These are phyloP conservation scores for Polymixis flavicincta DNA, from an alignment of 2,888 invertebrate species.

Conservation along the genomic window DNA sequence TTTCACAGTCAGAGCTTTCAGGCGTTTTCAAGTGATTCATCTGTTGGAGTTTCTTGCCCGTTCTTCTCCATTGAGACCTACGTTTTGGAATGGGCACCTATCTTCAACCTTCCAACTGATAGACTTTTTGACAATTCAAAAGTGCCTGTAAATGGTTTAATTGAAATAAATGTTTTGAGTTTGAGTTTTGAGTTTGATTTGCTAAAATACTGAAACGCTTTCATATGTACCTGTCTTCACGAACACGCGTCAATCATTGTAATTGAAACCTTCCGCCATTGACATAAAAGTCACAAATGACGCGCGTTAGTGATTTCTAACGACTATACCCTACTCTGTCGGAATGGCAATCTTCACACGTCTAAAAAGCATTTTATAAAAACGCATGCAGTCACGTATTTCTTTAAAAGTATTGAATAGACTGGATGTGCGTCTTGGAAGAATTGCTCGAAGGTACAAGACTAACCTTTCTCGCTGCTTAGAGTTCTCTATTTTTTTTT, in stretches of 20 bases:
- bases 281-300: background rate
- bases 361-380: slow-evolving; percentile 52
- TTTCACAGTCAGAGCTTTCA: slow-evolving; percentile 19
- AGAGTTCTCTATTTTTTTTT: slow-evolving; percentile 21
- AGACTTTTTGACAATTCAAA: too few species aligned
- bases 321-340: background rate
- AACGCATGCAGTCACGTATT: slow-evolving; percentile 63
- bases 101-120: too few species aligned
- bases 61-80: too few species aligned
- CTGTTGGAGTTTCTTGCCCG: too few species aligned
- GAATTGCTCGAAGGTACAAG: slow-evolving; percentile 58
- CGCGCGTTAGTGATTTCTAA: background rate
- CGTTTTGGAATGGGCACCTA: too few species aligned
- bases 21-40: slow-evolving; percentile 7
- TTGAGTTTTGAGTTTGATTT: too few species aligned
- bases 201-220: background rate
- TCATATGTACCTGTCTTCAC: background rate
- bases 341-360: slow-evolving; percentile 36
- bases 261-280: slow-evolving; percentile 7
- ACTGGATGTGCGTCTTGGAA: slow-evolving; percentile 45
- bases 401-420: slow-evolving; percentile 59
- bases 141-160: too few species aligned
- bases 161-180: too few species aligned
- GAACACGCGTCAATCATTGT: background rate
- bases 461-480: slow-evolving; percentile 55